Percentiles rank a stretch among this genome's conserved stretches.
phyloP scores from a whole-genome alignment of 2,113 vertebrate species.

The Baryphthengus martii region DNA sequence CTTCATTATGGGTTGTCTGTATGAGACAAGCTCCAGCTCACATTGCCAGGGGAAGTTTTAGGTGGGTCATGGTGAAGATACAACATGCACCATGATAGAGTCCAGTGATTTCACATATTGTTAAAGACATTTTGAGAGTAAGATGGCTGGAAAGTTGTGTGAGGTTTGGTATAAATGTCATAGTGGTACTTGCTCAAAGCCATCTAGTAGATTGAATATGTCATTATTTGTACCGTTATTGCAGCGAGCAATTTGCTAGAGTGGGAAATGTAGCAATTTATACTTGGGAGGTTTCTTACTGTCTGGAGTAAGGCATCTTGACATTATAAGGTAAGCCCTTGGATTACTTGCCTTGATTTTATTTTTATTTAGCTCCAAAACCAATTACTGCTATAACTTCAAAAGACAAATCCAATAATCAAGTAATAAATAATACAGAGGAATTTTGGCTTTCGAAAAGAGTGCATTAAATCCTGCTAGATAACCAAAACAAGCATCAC shows the following conservation, averaged over 20 bases:
- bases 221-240: not conserved
- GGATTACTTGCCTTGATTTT: not conserved
- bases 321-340: not conserved
- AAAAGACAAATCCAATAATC: not conserved
- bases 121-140: not conserved
- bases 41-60: not conserved
- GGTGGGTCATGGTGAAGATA: rapidly evolving
- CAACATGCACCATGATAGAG: not conserved
- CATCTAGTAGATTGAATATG: not conserved
- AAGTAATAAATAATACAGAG: not conserved
- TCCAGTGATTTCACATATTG: not conserved
- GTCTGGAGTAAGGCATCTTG: not conserved
- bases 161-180: not conserved
- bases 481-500: not conserved
- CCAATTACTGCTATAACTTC: not conserved
- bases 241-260: not conserved
- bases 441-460: not conserved
- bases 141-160: not conserved
- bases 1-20: not conserved
- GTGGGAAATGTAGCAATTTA: not conserved
- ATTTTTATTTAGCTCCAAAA: not conserved
- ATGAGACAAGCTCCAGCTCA: not conserved
- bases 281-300: not conserved
- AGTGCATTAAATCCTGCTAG: not conserved
- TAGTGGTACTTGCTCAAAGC: not conserved